Percentiles rank a stretch among this genome's conserved stretches.
Evolutionary conservation across 64 coral and sea anemone species (phyloP).

Genomic region (Acropora tenuis): DNA sequence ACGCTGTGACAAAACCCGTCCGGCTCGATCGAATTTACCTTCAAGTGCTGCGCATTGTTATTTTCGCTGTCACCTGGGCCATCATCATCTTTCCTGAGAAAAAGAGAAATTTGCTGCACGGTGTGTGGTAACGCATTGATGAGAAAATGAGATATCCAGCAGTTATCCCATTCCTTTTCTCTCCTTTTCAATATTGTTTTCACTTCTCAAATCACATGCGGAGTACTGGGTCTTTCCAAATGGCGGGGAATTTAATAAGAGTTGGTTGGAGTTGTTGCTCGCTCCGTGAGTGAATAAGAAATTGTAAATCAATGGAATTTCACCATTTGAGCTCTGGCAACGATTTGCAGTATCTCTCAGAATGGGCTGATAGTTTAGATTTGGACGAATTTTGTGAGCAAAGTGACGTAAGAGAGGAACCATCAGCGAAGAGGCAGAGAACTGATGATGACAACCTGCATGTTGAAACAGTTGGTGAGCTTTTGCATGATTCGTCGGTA

Average conservation of each 20-base stretch:
- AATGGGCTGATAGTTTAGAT: slow-evolving; percentile 42
- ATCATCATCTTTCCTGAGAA: too few relatives aligned
- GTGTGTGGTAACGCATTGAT: not conserved
- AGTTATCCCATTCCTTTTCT: not conserved
- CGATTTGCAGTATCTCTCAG: slow-evolving; percentile 40
- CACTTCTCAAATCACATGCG: too few relatives aligned
- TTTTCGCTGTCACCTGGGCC: too few relatives aligned
- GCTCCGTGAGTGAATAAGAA: not conserved
- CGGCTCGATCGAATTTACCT: too few relatives aligned
- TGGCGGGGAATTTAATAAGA: slow-evolving; percentile 28
- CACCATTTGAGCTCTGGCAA: not conserved
- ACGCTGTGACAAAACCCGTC: too few relatives aligned
- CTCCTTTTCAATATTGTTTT: not conserved
- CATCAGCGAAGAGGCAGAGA: slow-evolving; percentile 21
- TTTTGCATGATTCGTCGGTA: not conserved
- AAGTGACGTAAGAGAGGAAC: slow-evolving; percentile 16
- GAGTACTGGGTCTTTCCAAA: slow-evolving; percentile 10
- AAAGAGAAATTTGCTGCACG: too few relatives aligned
- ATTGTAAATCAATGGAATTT: too few relatives aligned
- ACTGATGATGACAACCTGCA: not conserved
- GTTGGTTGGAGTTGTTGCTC: not conserved
- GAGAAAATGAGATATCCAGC: not conserved
- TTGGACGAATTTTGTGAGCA: slow-evolving; percentile 32
- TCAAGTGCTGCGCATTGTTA: too few relatives aligned
- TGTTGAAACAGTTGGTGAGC: not conserved